Base-by-base conservation (phyloP, 2,888 invertebrate genomes). In the Omphaloscelis lunosa region DNA sequence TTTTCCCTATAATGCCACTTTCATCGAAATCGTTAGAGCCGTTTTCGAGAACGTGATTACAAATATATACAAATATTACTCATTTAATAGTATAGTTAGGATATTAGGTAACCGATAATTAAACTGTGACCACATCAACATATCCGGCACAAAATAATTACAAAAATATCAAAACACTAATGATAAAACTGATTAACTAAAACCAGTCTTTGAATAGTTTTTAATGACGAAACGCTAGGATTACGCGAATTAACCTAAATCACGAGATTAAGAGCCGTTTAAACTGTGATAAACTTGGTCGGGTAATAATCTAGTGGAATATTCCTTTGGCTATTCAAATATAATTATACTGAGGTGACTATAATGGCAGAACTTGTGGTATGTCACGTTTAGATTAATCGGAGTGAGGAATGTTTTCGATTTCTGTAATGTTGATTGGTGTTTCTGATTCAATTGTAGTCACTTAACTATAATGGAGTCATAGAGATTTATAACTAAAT, bases 201-300 rank as follows among this genome's bases (percentile, higher is more conserved):
- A 68, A 77, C 74, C 48, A 34, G 74, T 48, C 0, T 29, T 45
- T 66, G 69, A 72, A 53, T 65, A 29, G 34, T 66, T 69, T 56
- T 65, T 75, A 83, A 80, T 83, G 63, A 69, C 34, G 81, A 69
- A 74, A 80, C 73, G 61, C 8, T 61, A 72, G 27, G 59, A 75
- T 86, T 80, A 87, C 71, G 78, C 62, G 39, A 80, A 62, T 63
- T 79, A 75, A 76, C 86, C 87, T 74, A 80, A 76, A 74, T 87
- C 74, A 74, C 20, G n/a, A 77, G 80, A 73, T 82, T 84, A 80
- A 78, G 67, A 51, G 71, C 51, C 70, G 72, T 80, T 80, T 76
- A 80, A 76, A 77, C 66, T 63, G 58, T 48, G 81, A 87, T 73
- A 78, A 83, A 72, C 34, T 45, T 69, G 75, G 74, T 69, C 79